These are phyloP conservation scores for Eupithecia centaureata DNA, from an alignment of 2,888 invertebrate genomes.

Conservation along the genomic window DNA sequence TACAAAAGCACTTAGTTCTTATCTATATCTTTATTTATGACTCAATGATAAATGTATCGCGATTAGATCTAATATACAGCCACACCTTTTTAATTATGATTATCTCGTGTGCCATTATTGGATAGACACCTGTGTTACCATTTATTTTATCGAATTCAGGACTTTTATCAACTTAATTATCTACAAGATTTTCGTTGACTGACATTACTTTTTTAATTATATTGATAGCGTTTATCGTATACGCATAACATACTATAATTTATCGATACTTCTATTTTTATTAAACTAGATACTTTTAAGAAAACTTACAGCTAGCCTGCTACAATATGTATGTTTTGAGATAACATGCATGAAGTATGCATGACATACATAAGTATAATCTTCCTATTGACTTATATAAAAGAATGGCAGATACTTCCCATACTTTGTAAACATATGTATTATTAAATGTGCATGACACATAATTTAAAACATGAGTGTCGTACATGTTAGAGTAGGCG, in stretches of 20 bases:
- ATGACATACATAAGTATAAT: no score
- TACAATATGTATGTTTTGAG: no score
- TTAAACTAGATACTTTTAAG: no score
- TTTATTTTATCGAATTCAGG: constrained; percentile 26
- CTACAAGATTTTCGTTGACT: not conserved
- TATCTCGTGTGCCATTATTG: constrained; percentile 24
- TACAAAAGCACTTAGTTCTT: constrained; percentile 10
- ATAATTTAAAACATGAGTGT: no score
- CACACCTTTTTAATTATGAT: constrained; percentile 36
- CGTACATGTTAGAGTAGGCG: not conserved
- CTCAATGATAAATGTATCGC: constrained; percentile 26
- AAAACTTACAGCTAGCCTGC: no score
- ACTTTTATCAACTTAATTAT: not conserved
- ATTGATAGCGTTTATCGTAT: not conserved
- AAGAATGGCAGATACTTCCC: no score
- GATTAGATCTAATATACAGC: constrained; percentile 26
- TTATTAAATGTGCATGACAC: no score
- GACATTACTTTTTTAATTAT: not conserved
- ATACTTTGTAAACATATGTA: no score
- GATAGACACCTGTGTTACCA: constrained; percentile 37
- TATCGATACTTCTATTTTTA: not conserved
- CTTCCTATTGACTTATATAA: no score
- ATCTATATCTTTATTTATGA: constrained; percentile 23
- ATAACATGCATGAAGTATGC: no score
- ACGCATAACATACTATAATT: no score